Evolutionary conservation across 2,888 invertebrate species (phyloP), one percentile per base, ranked within the genome.

Genomic region (Metalampra italica): DNA sequence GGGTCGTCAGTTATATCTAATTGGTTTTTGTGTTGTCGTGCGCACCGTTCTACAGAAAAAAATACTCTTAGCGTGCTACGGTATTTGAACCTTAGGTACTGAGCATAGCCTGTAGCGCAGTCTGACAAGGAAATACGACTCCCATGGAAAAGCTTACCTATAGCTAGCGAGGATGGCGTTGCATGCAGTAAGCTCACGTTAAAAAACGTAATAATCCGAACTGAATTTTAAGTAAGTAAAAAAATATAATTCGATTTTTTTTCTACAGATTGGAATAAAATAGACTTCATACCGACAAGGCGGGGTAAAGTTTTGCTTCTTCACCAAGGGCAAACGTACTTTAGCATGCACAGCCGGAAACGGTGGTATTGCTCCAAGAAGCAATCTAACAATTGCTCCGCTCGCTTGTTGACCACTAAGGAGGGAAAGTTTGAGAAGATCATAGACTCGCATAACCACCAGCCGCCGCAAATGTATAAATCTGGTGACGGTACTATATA

Each of bases 291-390:
- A 11, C 41, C 41, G 12, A 29, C 41, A 7, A 22, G 29, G 11
- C 22, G 29, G n/a, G 41, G 41, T 9, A 22, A 42, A 3, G 7
- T 12, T 8, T 7, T 13, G 43, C 7, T 44, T 11, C 15, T 36
- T n/a, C 12, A 29, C 4, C 22, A 37, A 8, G 43, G 43, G 9
- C 29, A 44, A 8, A 44, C 44, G 12, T 44, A 15, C 14, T 34
- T 22, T 11, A 12, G n/a, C 9, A 34, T 13, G 22, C 11, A 22
- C n/a, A n/a, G 9, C 12, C 14, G 9, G 36, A 34, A 11, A 3
- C 39, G 15, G 4, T 50, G 43, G 43, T 50, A 46, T 30, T 46
- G 50, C 38, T 46, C 46, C 5, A 37, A 29, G 40, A 37, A 12
- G 4, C 32, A 29, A 12, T 9, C 36, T 3, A 46, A 49, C 13